phyloP scores from a whole-genome alignment of 2,888 invertebrate genomes.

The Lutraria lutraria region DNA sequence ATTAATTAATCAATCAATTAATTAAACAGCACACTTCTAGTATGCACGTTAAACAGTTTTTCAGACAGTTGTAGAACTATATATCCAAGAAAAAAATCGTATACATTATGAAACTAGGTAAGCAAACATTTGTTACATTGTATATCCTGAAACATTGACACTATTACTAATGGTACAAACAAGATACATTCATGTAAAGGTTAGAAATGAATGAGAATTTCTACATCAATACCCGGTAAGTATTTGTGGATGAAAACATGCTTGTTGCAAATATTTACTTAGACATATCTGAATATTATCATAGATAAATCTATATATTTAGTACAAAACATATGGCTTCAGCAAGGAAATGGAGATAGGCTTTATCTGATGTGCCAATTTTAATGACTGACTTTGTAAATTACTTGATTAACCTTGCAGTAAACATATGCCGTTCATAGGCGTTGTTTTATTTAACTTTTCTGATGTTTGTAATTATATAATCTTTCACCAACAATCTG shows the following conservation, averaged over 20 bases:
- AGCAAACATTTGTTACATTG: too few species aligned
- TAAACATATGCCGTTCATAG: neutral
- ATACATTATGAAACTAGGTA: neutral
- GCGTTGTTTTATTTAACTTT: neutral
- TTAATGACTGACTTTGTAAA: neutral
- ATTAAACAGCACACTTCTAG: neutral
- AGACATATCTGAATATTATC: slow-evolving; percentile 34
- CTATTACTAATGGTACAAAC: neutral
- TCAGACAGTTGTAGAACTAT: neutral
- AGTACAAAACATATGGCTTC: slow-evolving; percentile 41
- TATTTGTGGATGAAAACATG: neutral
- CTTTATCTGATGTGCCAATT: slow-evolving; percentile 31
- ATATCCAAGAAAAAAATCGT: neutral
- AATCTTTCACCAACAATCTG: neutral
- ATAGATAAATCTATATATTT: slow-evolving; percentile 15
- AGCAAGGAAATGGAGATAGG: slow-evolving; percentile 5
- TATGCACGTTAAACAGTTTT: neutral
- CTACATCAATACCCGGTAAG: neutral
- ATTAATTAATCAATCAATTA: too few species aligned
- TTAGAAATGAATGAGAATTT: neutral
- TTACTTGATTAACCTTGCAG: slow-evolving; percentile 13
- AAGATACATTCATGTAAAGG: neutral
- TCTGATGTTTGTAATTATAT: neutral
- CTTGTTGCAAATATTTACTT: slow-evolving; percentile 28
- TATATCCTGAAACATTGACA: neutral